A percentile compares a stretch with the other conserved stretches of the same genome.
These are phyloP conservation scores for Bovichtus variegatus DNA, from an alignment of 2,797 vertebrate species.

Conservation along the genomic window DNA sequence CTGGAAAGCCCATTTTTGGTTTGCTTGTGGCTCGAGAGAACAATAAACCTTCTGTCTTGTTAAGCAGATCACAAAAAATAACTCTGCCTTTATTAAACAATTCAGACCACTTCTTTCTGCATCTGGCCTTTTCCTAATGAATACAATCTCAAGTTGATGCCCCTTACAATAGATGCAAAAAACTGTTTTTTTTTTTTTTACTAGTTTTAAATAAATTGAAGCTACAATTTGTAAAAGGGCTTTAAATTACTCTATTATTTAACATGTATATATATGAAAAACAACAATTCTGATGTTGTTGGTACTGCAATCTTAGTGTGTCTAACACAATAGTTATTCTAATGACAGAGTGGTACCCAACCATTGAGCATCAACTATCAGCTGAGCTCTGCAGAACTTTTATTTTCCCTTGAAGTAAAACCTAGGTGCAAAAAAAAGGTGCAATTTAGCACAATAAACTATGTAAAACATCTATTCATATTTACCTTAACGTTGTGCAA, in stretches of 20 bases:
- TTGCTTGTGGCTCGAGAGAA: conserved; percentile 23
- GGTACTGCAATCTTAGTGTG: not conserved
- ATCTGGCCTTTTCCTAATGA: not conserved
- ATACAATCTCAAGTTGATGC: not conserved
- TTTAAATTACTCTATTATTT: not conserved
- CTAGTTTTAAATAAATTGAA: not conserved
- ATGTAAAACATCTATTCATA: not conserved
- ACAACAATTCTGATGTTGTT: conserved; percentile 8
- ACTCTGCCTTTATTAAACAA: conserved; percentile 17
- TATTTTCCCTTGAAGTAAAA: not conserved
- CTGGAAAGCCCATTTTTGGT: conserved; percentile 41
- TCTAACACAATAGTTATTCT: conserved; percentile 31
- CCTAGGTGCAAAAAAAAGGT: not conserved
- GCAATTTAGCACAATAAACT: not conserved
- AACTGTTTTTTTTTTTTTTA: not conserved
- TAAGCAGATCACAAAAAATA: conserved; percentile 42
- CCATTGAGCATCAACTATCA: conserved; percentile 11
- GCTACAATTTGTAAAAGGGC: not conserved
- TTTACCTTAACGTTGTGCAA: conserved; percentile 94
- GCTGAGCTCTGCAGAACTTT: conserved; percentile 11
- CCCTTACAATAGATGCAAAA: not conserved
- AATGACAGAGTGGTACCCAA: conserved; percentile 37
- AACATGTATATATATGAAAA: not conserved
- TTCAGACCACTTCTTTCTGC: not conserved
- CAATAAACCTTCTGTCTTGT: conserved; percentile 37